Evolutionary conservation across 2,797 vertebrate genomes (phyloP), one percentile per base, ranked within the genome.

Genomic region (Sphaeramia orbicularis): DNA sequence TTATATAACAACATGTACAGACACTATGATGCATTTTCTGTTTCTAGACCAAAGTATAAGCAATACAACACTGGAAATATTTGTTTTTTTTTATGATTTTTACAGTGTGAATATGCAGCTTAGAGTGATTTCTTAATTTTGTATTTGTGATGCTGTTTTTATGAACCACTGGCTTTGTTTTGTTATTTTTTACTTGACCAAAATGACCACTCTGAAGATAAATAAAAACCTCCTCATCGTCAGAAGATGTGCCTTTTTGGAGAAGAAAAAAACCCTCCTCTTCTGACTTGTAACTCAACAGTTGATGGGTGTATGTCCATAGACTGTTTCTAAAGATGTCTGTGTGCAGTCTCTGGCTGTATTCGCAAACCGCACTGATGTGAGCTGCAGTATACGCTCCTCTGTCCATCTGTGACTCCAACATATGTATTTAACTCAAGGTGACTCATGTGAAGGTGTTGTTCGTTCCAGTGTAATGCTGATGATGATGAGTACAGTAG

Each of bases 341-440:
- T 5, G 24, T 5, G 2, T 4, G 27, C 24, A 27, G 24, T 27
- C 24, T 62, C 24, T 40, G 50, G 14, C 4, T 43, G 64, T 69
- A 73, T 76, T 69, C 18, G 71, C 27, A 67, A 60, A 64, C 59
- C 56, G 63, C 57, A 65, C 40, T 71, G 42, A 71, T 71, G 55
- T 66, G 71, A 86, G 37, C 52, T 59, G 54, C 51, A 43, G 56
- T 57, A 57, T 58, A 48, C 41, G 57, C 15, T 76, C 24, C 24
- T 27, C 63, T 73, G 71, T 65, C 64, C 76, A 38, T 56, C 47
- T 58, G 55, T 71, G 62, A 64, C 47, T 71, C 14, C 79, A 71
- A 81, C 16, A 88, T 84, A 84, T 91, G 76, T 92, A 92, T 90
- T 91, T 90, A 91, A 89, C 85, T 87, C 54, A 87, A 81, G 75